These are phyloP conservation scores for Chromis chromis DNA, from an alignment of 2,797 vertebrate genomes.

Conservation along the genomic window DNA sequence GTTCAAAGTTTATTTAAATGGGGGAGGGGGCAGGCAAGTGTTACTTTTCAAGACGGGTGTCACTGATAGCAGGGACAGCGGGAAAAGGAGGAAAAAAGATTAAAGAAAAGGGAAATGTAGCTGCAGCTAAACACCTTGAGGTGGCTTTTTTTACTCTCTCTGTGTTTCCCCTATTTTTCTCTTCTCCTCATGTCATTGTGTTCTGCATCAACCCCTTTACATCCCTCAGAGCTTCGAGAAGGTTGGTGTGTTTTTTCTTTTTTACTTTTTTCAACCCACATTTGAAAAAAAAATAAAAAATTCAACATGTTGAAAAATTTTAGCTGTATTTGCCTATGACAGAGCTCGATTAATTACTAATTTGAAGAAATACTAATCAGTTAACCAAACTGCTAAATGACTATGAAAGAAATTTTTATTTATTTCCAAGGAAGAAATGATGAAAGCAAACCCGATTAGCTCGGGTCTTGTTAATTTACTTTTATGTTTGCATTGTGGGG, in stretches of 20 bases:
- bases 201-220: conserved; percentile 99
- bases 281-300: conserved; percentile 83
- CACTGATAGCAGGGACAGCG: conserved; percentile 78
- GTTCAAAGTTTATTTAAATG: conserved; percentile 80
- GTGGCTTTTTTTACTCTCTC: conserved; percentile 99
- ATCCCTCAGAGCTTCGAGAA: conserved; percentile 99
- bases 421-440: conserved; percentile 84
- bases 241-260: conserved; percentile 99
- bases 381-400: conserved; percentile 84
- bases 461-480: conserved; percentile 86
- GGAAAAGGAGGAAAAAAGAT: conserved; percentile 72
- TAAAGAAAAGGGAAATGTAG: conserved; percentile 89
- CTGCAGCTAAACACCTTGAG: conserved; percentile 96
- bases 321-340: conserved; percentile 80
- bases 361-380: conserved; percentile 82
- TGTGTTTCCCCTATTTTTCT: conserved; percentile 99
- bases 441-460: conserved; percentile 90
- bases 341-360: conserved; percentile 80
- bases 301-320: conserved; percentile 81
- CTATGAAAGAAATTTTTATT: conserved; percentile 79
- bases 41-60: conserved; percentile 79
- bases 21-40: conserved; percentile 72
- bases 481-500: conserved; percentile 98
- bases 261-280: conserved; percentile 99
- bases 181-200: conserved; percentile 99